phyloP scores from a whole-genome alignment of 2,888 invertebrate species.

The Rhagonycha lutea region DNA sequence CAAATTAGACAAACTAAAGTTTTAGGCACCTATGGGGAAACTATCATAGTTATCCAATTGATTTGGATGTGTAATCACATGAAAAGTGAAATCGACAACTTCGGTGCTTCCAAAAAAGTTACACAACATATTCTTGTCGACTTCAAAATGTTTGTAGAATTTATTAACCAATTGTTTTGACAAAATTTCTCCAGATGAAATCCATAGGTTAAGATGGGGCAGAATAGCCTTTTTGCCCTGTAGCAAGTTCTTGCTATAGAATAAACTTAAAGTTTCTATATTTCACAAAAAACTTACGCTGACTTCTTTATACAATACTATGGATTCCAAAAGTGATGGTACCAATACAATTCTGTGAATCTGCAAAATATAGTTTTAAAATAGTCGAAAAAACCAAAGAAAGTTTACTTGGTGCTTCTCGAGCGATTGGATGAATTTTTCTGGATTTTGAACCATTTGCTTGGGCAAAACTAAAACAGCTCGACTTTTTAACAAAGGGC shows the following conservation, averaged over 20 bases:
- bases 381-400: background rate
- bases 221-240: constrained; percentile 57
- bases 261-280: background rate
- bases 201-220: constrained; percentile 71
- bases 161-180: constrained; percentile 71
- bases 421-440: constrained; percentile 57
- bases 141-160: constrained; percentile 75
- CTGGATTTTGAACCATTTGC: constrained; percentile 71
- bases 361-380: constrained; percentile 51
- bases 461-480: constrained; percentile 71
- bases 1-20: background rate
- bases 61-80: constrained; percentile 64
- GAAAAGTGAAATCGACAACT: constrained; percentile 88
- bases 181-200: constrained; percentile 87
- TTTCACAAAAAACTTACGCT: constrained; percentile 52
- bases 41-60: constrained; percentile 68
- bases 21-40: constrained; percentile 75
- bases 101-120: constrained; percentile 93
- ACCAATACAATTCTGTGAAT: constrained; percentile 80
- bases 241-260: background rate
- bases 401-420: background rate
- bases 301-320: constrained; percentile 75
- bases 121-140: constrained; percentile 67
- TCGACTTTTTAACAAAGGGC: constrained; percentile 69
- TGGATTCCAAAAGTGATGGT: constrained; percentile 78